Conservation (phyloP, 2,888 invertebrate species). For the Morpho helenor region DNA sequence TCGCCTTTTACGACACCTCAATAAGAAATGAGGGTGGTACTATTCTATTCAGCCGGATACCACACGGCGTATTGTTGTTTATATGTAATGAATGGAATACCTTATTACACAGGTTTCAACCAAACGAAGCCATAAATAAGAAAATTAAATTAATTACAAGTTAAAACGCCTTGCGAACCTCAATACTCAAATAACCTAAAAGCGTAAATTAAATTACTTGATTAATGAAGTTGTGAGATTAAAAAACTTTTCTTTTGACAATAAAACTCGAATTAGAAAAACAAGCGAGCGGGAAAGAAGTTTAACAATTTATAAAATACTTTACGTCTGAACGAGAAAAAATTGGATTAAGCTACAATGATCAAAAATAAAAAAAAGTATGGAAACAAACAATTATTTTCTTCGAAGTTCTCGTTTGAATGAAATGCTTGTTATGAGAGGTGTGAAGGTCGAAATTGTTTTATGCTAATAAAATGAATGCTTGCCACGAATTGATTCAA, state of each 20-base stretch:
- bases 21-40: no score
- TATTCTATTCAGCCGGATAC: no score
- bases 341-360: neutral
- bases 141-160: neutral
- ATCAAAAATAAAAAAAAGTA: neutral
- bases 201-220: constrained; percentile 10
- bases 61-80: no score
- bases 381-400: no score
- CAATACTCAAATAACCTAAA: constrained; percentile 5
- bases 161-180: neutral
- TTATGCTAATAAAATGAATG: neutral
- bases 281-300: neutral
- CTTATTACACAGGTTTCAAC: no score
- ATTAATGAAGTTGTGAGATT: constrained; percentile 13
- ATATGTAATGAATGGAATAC: no score
- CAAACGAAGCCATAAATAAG: no score
- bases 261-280: constrained; percentile 7
- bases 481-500: neutral
- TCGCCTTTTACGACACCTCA: no score
- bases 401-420: no score
- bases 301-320: constrained; percentile 10
- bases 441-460: no score
- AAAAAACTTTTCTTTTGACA: constrained; percentile 13
- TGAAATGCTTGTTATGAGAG: no score
- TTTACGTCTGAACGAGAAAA: neutral